These are phyloP conservation scores for Ptiloglossa arizonensis DNA, from an alignment of 1,140 invertebrate genomes.

Conservation along the genomic window DNA sequence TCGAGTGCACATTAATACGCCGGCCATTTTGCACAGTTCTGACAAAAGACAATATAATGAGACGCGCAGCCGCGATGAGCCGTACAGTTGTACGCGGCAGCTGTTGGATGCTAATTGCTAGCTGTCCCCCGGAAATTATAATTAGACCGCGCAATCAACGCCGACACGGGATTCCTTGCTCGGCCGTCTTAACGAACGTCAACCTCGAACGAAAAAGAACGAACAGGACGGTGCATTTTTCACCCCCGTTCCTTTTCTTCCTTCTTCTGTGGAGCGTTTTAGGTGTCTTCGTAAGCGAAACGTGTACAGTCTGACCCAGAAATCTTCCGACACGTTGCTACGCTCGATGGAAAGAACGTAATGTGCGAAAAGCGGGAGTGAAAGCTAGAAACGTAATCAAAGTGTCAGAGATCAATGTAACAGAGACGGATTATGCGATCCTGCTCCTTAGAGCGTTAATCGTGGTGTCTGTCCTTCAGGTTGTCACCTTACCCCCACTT, in stretches of 20 bases:
- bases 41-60: constrained; percentile 66
- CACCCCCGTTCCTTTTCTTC: not conserved
- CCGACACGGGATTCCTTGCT: constrained; percentile 49
- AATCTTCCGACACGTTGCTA: not conserved
- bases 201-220: constrained; percentile 38
- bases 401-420: too few species aligned
- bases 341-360: too few species aligned
- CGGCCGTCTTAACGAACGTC: constrained; percentile 57
- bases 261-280: not conserved
- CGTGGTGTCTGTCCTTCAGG: too few species aligned
- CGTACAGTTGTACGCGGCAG: constrained; percentile 54
- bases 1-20: constrained; percentile 30
- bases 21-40: constrained; percentile 33
- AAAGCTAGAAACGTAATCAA: too few species aligned
- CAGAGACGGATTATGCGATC: too few species aligned
- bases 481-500: too few species aligned
- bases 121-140: constrained; percentile 61
- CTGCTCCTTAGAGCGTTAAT: too few species aligned
- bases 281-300: not conserved
- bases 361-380: too few species aligned
- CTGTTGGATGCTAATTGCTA: constrained; percentile 63
- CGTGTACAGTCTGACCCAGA: too few species aligned
- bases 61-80: constrained; percentile 48
- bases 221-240: constrained; percentile 29
- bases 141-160: constrained; percentile 63